Conservation (phyloP, 2,888 invertebrate species). For the Chouioia cunea region DNA sequence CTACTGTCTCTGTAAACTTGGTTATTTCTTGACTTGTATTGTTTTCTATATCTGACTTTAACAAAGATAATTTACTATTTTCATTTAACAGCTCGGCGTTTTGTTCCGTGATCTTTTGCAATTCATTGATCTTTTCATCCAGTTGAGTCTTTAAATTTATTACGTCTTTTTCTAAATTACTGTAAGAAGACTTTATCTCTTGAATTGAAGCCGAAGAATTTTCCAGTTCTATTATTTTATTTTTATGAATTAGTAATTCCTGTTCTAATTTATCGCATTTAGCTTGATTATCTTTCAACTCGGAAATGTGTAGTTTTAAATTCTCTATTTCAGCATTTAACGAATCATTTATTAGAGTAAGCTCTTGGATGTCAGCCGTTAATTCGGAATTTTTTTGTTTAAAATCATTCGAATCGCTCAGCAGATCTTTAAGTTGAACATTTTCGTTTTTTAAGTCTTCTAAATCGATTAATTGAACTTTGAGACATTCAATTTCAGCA, state of each 20-base stretch:
- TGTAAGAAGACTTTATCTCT: constrained; percentile 45
- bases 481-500: constrained; percentile 38
- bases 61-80: constrained; percentile 32
- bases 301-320: constrained; percentile 23
- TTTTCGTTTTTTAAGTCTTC: constrained; percentile 35
- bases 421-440: constrained; percentile 14
- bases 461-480: constrained; percentile 46
- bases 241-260: constrained; percentile 38
- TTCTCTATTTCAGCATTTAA: constrained; percentile 24
- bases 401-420: constrained; percentile 17
- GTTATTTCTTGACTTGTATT: constrained; percentile 46
- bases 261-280: constrained; percentile 29
- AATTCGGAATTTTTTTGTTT: constrained; percentile 14
- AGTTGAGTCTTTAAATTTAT: constrained; percentile 33
- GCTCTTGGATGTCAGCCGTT: constrained; percentile 2
- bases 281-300: neutral
- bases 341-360: constrained; percentile 12
- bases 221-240: constrained; percentile 45
- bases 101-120: constrained; percentile 44
- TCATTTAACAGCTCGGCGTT: constrained; percentile 45
- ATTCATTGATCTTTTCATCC: constrained; percentile 38
- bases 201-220: constrained; percentile 51
- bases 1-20: constrained; percentile 53
- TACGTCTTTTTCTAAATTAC: constrained; percentile 39
- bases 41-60: constrained; percentile 41